These are phyloP conservation scores for Drosophila mettleri DNA, from an alignment of 2,888 invertebrate species.

Conservation along the genomic window DNA sequence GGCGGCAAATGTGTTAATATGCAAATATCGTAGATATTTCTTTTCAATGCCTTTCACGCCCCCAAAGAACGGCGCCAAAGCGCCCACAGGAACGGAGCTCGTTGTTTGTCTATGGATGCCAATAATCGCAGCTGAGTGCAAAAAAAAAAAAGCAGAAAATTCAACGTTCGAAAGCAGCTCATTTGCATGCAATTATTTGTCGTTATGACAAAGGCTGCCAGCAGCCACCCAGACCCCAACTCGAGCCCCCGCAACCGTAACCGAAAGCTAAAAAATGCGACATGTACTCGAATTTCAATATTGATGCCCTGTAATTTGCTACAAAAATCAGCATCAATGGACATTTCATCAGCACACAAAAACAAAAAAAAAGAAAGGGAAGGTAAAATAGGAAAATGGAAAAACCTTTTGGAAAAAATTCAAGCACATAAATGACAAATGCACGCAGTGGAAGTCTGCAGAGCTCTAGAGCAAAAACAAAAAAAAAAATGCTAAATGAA, in stretches of 20 bases:
- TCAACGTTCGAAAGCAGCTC: conserved; percentile 37
- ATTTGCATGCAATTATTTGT: conserved; percentile 74
- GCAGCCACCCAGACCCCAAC: neutral
- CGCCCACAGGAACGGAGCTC: neutral
- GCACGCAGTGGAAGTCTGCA: conserved; percentile 45
- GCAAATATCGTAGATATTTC: conserved; percentile 31
- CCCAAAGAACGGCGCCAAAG: neutral
- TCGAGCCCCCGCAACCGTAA: neutral
- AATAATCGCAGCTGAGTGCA: conserved; percentile 18
- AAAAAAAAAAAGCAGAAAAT: conserved; percentile 9
- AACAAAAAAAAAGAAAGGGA: neutral
- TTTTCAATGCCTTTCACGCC: neutral
- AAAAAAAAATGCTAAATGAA: conserved; percentile 73
- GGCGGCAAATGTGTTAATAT: conserved; percentile 35
- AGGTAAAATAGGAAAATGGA: conserved; percentile 10
- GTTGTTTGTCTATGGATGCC: conserved; percentile 11
- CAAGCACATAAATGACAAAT: conserved; percentile 70
- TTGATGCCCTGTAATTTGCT: conserved; percentile 69
- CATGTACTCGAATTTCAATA: conserved; percentile 69
- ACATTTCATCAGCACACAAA: conserved; percentile 57
- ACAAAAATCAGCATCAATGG: conserved; percentile 66
- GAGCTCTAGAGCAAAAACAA: conserved; percentile 10
- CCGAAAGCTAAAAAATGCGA: conserved; percentile 47
- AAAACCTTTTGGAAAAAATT: conserved; percentile 20
- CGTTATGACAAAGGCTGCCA: conserved; percentile 15